Percentiles rank a stretch among this genome's conserved stretches.
Conservation (phyloP, 1,140 invertebrate species). For the Diachasmimorpha longicaudata region DNA sequence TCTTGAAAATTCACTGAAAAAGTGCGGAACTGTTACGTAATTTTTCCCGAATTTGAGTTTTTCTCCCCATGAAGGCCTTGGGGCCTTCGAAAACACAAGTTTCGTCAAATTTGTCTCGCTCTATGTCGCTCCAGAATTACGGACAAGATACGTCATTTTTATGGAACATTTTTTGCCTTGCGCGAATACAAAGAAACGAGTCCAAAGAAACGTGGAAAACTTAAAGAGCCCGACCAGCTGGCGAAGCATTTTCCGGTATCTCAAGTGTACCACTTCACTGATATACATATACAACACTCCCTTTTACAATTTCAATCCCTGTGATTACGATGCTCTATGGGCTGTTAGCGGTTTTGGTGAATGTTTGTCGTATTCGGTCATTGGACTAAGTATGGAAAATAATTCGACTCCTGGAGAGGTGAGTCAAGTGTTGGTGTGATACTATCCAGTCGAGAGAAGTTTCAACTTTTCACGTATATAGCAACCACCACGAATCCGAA, state of each 20-base stretch:
- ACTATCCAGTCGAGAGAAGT: not conserved
- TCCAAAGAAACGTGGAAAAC: not conserved
- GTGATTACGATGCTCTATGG: not conserved
- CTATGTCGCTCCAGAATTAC: no score
- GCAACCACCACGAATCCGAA: not conserved
- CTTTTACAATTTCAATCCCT: conserved; percentile 1
- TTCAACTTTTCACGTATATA: not conserved
- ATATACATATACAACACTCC: not conserved
- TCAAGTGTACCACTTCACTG: not conserved
- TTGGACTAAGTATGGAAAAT: not conserved
- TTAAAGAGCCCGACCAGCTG: not conserved
- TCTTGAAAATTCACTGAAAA: no score
- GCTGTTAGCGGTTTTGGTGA: not conserved
- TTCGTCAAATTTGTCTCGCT: no score
- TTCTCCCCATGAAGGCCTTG: no score
- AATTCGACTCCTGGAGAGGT: not conserved
- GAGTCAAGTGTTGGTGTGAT: not conserved
- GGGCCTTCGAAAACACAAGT: no score
- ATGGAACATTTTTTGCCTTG: no score
- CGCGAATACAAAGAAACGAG: not conserved
- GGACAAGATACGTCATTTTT: no score
- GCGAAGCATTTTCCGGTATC: not conserved
- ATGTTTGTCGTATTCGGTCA: not conserved
- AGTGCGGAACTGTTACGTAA: no score
- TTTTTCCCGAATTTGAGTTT: no score